Evolutionary conservation across 2,113 vertebrate genomes (phyloP), one percentile per base, ranked within the genome.

Genomic region (Leptodactylus fuscus): DNA sequence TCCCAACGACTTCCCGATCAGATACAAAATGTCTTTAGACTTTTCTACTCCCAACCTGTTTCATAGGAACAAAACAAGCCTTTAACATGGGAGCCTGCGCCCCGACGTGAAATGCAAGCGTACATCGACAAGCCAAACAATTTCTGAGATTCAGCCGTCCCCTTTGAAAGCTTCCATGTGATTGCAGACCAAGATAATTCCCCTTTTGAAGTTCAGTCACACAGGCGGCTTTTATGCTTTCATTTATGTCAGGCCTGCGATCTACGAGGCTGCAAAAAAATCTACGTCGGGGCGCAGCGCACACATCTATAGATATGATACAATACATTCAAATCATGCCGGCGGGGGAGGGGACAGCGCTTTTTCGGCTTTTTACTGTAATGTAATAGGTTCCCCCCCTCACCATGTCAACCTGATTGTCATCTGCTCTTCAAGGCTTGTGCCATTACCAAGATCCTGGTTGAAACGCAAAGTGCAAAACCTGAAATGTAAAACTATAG

Each of bases 141-240:
- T 92, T 91, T 89, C 88, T 89, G 89, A 91, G 90, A 85, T 91
- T 91, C 90, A 90, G 88, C 82, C 87, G 86, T 91, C 90, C 91
- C 90, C 90, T 90, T 88, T 87, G 87, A 91, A 69, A 85, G 87
- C 88, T 81, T 87, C 91, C 91, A 92, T 85, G 88, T 87, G 91
- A 92, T 93, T 91, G 91, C 88, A 93, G 91, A 92, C 91, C 71
- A 84, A 87, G 91, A 92, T 92, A 92, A 91, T 83, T 0, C 51
- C 84, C 34, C 78, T 90, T 92, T 92, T 93, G 92, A 93, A 91
- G 90, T 90, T 77, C 86, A 87, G 88, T 87, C 89, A 91, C 89
- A 91, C 89, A 92, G 91, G 89, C 89, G 85, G 87, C 88, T 90
- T 91, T 91, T 91, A 92, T 89, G 88, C 89, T 88, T 90, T 87